Percentiles rank a stretch among this genome's conserved stretches.
These are phyloP conservation scores for Lochmaea crataegi DNA, from an alignment of 2,888 invertebrate species.

Conservation along the genomic window DNA sequence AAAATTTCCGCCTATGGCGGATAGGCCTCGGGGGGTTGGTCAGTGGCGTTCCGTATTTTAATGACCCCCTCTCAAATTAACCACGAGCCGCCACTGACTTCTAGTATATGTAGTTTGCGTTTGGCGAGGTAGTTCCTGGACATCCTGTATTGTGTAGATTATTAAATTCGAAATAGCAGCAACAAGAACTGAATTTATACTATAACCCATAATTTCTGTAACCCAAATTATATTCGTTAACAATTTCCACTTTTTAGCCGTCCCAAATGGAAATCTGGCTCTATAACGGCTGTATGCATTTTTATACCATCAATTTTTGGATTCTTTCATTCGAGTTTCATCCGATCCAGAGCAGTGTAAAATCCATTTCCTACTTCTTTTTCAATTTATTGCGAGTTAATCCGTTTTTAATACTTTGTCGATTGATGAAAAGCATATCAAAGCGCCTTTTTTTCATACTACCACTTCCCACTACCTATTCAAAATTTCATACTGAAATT, in stretches of 20 bases:
- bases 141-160: too few species aligned
- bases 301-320: conserved; percentile 18
- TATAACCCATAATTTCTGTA: too few species aligned
- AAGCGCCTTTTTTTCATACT: conserved; percentile 17
- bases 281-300: background rate
- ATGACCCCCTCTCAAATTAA: too few species aligned
- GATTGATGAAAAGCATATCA: conserved; percentile 19
- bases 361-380: conserved; percentile 34
- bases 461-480: conserved; percentile 1
- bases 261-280: background rate
- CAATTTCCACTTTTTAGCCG: background rate
- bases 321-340: background rate
- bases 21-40: too few species aligned
- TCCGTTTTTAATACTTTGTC: conserved; percentile 34
- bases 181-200: too few species aligned
- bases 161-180: too few species aligned
- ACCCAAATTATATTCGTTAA: background rate
- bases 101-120: too few species aligned
- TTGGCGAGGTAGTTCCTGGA: too few species aligned
- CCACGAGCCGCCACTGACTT: too few species aligned
- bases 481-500: conserved; percentile 6
- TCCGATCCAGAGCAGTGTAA: conserved; percentile 26
- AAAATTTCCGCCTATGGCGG: too few species aligned
- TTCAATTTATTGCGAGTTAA: conserved; percentile 31
- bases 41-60: too few species aligned